Conservation (phyloP, 2,113 vertebrate species). For the Neodon shergylaensis region DNA sequence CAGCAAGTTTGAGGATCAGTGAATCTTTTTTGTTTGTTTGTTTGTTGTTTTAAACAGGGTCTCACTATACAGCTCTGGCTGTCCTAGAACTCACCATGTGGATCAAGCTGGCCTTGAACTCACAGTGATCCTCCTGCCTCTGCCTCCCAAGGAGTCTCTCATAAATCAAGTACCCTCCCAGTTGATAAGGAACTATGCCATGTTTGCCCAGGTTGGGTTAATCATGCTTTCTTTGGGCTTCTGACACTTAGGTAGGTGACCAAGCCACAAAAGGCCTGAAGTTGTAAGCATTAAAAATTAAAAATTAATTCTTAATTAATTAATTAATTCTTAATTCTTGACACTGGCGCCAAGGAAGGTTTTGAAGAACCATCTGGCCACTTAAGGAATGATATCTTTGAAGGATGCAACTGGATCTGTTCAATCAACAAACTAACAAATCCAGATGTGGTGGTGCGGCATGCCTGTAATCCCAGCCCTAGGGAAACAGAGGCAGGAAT, state of each 20-base stretch:
- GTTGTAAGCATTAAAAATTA: neutral
- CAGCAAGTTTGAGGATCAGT: neutral
- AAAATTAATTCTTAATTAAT: no score
- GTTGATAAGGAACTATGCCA: neutral
- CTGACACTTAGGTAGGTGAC: neutral
- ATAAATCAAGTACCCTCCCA: neutral
- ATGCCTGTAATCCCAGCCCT: neutral
- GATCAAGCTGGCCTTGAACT: neutral
- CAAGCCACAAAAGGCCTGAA: neutral
- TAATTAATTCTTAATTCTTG: no score
- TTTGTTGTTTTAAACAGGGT: neutral
- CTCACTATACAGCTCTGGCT: neutral
- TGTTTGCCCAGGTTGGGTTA: neutral
- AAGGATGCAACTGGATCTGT: neutral
- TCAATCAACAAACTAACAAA: neutral
- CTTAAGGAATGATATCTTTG: neutral
- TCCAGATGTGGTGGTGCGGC: neutral
- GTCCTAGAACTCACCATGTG: neutral
- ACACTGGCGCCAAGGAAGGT: neutral
- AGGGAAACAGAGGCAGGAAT: no score
- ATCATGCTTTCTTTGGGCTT: rapidly evolving
- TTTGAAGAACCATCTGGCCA: neutral
- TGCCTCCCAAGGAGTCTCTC: neutral
- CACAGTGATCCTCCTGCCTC: neutral
- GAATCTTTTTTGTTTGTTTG: neutral